Conservation (phyloP, 2,888 invertebrate species). For the Peribatodes rhomboidaria region DNA sequence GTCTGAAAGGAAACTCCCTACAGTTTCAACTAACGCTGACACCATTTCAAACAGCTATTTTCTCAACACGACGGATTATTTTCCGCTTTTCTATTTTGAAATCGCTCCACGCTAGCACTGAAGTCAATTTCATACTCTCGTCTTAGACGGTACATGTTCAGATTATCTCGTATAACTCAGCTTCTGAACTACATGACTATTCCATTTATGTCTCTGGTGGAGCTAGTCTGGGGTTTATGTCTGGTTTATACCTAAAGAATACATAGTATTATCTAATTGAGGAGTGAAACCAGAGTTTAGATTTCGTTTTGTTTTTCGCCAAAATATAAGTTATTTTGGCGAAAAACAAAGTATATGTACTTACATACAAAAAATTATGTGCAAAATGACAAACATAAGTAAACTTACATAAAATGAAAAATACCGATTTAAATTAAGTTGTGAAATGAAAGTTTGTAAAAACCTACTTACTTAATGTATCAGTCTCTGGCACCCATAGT, state of each 20-base stretch:
- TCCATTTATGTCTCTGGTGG: conserved; percentile 76
- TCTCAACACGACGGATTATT: conserved; percentile 47
- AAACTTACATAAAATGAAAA: too few relatives aligned
- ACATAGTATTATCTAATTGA: background rate
- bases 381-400: too few relatives aligned
- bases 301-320: too few relatives aligned
- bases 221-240: conserved; percentile 48
- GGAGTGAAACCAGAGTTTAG: too few relatives aligned
- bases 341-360: too few relatives aligned
- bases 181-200: conserved; percentile 75
- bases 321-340: too few relatives aligned
- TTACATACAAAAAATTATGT: too few relatives aligned
- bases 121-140: conserved; percentile 57
- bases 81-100: conserved; percentile 50
- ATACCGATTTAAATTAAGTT: too few relatives aligned
- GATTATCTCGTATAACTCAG: conserved; percentile 71
- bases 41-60: conserved; percentile 34
- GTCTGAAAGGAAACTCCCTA: conserved; percentile 18
- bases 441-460: too few relatives aligned
- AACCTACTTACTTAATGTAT: too few relatives aligned
- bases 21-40: conserved; percentile 15
- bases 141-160: conserved; percentile 58
- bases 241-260: conserved; percentile 3
- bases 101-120: conserved; percentile 53
- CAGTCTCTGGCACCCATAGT: too few relatives aligned